Conservation (phyloP, 2,888 invertebrate species). For the Rotaria magnacalcarata region DNA sequence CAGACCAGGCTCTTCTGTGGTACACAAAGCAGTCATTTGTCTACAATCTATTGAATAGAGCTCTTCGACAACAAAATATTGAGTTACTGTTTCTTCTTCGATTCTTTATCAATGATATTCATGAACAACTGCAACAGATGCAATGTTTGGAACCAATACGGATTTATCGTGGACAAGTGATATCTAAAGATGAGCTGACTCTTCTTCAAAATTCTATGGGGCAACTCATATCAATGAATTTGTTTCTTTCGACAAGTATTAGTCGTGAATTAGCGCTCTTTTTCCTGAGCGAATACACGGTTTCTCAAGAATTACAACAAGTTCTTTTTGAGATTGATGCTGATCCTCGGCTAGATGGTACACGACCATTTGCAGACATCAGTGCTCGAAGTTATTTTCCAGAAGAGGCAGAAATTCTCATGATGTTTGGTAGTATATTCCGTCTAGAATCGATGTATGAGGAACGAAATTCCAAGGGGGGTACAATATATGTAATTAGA, state of each 20-base stretch:
- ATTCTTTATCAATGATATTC: not conserved
- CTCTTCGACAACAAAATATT: not conserved
- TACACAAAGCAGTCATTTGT: not conserved
- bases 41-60: not conserved
- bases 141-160: not conserved
- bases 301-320: not conserved
- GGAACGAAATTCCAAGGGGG: not conserved
- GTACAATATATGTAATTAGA: not conserved
- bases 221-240: not conserved
- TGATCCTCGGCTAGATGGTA: not conserved
- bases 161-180: not conserved
- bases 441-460: not conserved
- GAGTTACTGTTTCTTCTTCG: not conserved
- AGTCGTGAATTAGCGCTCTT: not conserved
- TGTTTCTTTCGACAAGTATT: not conserved
- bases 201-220: not conserved
- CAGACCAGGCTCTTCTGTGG: not conserved
- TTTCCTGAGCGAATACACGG: not conserved
- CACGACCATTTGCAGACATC: not conserved
- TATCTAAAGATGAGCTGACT: not conserved
- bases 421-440: not conserved
- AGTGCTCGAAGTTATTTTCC: not conserved
- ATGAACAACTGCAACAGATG: not conserved
- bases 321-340: not conserved
- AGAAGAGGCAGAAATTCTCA: not conserved